Evolutionary conservation across 2,888 invertebrate genomes (phyloP).

Genomic region (Crossocerus cetratus): DNA sequence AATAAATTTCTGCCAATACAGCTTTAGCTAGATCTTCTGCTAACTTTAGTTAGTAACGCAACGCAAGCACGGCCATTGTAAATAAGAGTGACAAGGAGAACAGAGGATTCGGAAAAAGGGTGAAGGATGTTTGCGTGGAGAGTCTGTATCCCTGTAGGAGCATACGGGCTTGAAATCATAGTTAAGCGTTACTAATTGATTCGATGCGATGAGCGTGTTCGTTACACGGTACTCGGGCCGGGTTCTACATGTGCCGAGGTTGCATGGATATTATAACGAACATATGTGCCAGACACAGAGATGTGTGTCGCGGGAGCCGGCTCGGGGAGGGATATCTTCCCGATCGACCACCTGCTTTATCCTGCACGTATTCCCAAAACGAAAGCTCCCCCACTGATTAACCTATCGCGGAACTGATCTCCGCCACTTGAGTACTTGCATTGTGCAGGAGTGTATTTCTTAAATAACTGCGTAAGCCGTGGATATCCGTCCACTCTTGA

Average conservation of each 20-base stretch:
- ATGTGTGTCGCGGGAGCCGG: constrained; percentile 52
- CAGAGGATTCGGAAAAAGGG: neutral
- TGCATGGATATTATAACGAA: constrained; percentile 66
- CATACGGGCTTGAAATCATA: constrained; percentile 45
- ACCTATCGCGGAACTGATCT: constrained; percentile 4
- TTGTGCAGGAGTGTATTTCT: no score
- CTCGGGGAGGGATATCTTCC: constrained; percentile 43
- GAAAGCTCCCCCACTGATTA: constrained; percentile 3
- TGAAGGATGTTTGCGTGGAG: constrained; percentile 8
- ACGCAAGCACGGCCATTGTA: neutral
- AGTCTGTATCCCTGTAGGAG: constrained; percentile 34
- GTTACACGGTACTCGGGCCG: constrained; percentile 24
- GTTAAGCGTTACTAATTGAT: constrained; percentile 63
- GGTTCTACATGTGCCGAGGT: constrained; percentile 51
- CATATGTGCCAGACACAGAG: constrained; percentile 66
- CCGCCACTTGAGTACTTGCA: neutral
- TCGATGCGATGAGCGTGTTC: constrained; percentile 58
- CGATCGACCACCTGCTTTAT: constrained; percentile 65
- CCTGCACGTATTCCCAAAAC: constrained; percentile 47
- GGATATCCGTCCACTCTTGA: no score
- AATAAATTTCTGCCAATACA: no score
- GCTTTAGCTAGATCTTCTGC: no score
- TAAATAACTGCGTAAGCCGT: no score
- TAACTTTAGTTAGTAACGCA: constrained; percentile 28
- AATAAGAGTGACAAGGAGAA: neutral